phyloP scores from a whole-genome alignment of 2,113 vertebrate species.

The Nesoenas mayeri region DNA sequence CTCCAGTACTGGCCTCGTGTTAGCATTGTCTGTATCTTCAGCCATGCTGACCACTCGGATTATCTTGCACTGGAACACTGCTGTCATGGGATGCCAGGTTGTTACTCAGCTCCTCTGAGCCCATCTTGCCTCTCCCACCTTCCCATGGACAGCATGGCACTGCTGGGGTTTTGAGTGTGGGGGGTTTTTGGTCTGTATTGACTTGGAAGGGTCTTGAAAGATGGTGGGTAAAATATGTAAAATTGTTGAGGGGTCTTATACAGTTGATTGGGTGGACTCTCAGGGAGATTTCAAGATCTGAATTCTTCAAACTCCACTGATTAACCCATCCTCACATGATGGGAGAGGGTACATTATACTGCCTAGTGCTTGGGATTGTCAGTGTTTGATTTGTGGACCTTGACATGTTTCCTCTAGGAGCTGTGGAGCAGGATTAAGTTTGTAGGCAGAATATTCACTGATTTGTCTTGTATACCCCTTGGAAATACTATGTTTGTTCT shows the following conservation, averaged over 20 bases:
- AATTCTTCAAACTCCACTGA: neutral
- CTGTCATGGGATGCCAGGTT: neutral
- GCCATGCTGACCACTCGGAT: rapidly evolving
- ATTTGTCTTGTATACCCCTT: neutral
- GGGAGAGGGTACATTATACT: neutral
- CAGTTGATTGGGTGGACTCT: neutral
- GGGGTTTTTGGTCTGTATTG: neutral
- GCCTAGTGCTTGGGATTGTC: neutral
- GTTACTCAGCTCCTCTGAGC: neutral
- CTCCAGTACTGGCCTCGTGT: neutral
- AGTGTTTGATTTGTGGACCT: neutral
- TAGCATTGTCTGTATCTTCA: rapidly evolving
- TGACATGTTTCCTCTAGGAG: neutral
- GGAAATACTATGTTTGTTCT: neutral
- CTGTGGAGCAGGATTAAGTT: neutral
- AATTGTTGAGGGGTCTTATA: neutral
- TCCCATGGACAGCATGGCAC: neutral
- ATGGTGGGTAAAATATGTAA: neutral
- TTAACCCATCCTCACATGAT: neutral
- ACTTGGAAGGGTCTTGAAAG: neutral
- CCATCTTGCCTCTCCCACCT: neutral
- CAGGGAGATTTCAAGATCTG: neutral
- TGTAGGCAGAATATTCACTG: neutral
- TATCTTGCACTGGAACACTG: neutral
- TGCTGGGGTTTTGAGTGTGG: neutral